phyloP scores from a whole-genome alignment of 2,113 vertebrate species.

The Lampris megalopsis region DNA sequence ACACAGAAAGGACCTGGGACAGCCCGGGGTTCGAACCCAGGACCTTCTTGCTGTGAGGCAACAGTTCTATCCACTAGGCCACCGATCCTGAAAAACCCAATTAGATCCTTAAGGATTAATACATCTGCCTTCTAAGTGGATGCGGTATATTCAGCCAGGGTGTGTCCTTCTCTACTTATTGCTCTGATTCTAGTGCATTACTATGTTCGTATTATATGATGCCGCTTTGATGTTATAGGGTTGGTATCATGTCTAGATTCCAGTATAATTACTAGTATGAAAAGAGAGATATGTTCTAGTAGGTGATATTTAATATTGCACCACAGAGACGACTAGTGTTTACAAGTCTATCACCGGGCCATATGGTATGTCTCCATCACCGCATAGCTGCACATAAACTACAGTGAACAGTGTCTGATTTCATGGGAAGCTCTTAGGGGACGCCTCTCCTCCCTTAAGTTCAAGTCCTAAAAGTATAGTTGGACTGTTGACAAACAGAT shows the following conservation, averaged over 20 bases:
- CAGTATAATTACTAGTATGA: conserved; percentile 56
- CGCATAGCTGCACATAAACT: conserved; percentile 59
- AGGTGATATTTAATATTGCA: conserved; percentile 74
- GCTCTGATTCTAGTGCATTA: background rate
- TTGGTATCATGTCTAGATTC: conserved; percentile 44
- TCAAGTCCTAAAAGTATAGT: conserved; percentile 36
- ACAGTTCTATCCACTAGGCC: too few relatives aligned
- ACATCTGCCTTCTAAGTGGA: background rate
- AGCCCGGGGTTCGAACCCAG: too few relatives aligned
- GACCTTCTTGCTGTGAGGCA: too few relatives aligned
- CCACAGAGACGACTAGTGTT: conserved; percentile 58
- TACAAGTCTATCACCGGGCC: conserved; percentile 53
- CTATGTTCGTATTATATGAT: background rate
- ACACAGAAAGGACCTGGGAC: too few relatives aligned
- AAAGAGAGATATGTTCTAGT: conserved; percentile 62
- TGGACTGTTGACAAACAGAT: conserved; percentile 17
- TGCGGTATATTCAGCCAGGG: background rate
- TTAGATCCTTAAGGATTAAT: background rate
- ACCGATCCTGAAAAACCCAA: too few relatives aligned
- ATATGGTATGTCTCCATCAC: conserved; percentile 45
- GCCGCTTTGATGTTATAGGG: conserved; percentile 46
- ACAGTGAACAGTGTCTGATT: conserved; percentile 63
- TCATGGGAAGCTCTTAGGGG: conserved; percentile 41
- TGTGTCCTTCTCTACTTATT: too few relatives aligned
- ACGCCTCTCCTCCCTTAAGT: conserved; percentile 28